Conservation (phyloP, 2,113 vertebrate genomes). For the Tupaia chinensis region DNA sequence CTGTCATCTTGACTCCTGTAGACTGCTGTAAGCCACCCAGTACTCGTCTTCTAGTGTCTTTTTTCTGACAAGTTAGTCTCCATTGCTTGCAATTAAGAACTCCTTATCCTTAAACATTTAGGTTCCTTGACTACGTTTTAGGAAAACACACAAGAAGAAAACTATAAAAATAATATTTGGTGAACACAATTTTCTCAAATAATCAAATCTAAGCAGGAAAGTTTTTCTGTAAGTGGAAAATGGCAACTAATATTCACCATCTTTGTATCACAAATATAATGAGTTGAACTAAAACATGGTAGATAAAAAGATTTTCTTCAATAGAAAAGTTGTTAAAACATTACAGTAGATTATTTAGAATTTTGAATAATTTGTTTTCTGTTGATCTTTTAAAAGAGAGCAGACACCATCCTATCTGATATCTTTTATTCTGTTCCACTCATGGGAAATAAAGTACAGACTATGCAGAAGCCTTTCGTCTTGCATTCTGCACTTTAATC, state of each 20-base stretch:
- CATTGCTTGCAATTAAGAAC: background rate
- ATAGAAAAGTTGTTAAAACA: background rate
- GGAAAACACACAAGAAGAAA: background rate
- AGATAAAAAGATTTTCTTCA: background rate
- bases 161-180: background rate
- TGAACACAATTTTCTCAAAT: background rate
- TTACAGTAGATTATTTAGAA: background rate
- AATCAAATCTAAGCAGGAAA: background rate
- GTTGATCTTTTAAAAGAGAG: constrained; percentile 34
- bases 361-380: background rate
- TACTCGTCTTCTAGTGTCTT: background rate
- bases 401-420: background rate
- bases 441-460: background rate
- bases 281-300: background rate
- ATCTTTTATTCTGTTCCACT: background rate
- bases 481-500: background rate
- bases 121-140: background rate
- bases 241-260: background rate
- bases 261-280: background rate
- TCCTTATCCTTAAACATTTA: constrained; percentile 20
- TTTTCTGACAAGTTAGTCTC: background rate
- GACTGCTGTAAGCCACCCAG: constrained; percentile 78
- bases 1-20: constrained; percentile 80
- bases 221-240: constrained; percentile 7
- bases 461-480: background rate